Percentiles rank a stretch among this genome's conserved stretches.
Evolutionary conservation across 1,140 invertebrate species (phyloP).

Genomic region (Proales similis): DNA sequence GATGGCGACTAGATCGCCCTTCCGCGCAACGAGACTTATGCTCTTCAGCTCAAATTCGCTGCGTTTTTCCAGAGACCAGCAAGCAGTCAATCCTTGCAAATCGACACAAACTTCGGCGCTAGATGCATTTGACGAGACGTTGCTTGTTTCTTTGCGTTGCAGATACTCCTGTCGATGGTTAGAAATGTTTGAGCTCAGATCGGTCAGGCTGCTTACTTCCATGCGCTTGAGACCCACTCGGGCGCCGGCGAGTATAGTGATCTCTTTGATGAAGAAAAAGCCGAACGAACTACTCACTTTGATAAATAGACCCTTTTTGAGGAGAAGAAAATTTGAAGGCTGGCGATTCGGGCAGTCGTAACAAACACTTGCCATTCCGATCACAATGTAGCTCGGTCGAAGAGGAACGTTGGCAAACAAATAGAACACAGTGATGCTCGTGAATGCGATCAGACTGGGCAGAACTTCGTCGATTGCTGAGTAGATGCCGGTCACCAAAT

Average conservation of each 20-base stretch:
- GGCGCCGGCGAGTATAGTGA: slow-evolving; percentile 18
- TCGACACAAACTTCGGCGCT: too few species aligned
- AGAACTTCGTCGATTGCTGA: slow-evolving; percentile 8
- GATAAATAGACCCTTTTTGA: slow-evolving; percentile 28
- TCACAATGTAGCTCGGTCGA: slow-evolving; percentile 27
- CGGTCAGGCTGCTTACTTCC: too few species aligned
- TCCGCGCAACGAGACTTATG: slow-evolving; percentile 44
- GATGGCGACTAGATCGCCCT: slow-evolving; percentile 56
- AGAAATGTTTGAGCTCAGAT: too few species aligned
- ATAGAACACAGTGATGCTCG: slow-evolving; percentile 24
- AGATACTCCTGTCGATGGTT: too few species aligned
- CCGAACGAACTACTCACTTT: slow-evolving; percentile 25
- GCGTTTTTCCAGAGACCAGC: too few species aligned
- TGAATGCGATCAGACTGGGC: slow-evolving; percentile 20
- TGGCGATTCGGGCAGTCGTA: neutral
- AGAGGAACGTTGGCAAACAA: slow-evolving; percentile 15
- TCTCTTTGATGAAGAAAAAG: slow-evolving; percentile 35
- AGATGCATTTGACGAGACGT: too few species aligned
- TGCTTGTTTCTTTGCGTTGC: too few species aligned
- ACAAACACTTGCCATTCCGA: slow-evolving; percentile 10
- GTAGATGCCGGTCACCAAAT: neutral
- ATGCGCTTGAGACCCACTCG: slow-evolving; percentile 28
- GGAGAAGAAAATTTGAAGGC: neutral
- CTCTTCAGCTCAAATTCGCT: slow-evolving; percentile 2
- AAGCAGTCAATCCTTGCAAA: too few species aligned